These are phyloP conservation scores for Neodiprion fabricii DNA, from an alignment of 1,140 invertebrate genomes.

Conservation along the genomic window DNA sequence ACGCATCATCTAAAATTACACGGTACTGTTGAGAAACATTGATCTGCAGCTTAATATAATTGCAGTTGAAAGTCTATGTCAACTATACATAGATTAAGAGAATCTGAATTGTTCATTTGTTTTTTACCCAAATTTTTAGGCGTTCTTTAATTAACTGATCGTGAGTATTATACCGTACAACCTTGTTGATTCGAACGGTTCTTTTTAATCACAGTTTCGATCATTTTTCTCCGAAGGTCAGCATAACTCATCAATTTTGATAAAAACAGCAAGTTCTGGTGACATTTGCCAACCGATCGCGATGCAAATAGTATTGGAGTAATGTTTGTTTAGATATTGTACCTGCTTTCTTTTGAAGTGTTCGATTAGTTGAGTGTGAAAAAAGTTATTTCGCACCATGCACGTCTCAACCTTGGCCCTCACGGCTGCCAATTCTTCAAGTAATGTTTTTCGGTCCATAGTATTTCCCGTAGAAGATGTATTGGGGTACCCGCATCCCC, in stretches of 20 bases:
- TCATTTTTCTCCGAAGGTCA: too few species aligned
- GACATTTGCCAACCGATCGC: too few species aligned
- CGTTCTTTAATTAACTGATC: background rate
- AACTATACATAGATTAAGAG: background rate
- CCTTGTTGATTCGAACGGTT: too few species aligned
- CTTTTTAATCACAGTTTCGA: too few species aligned
- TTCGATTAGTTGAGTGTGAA: constrained; percentile 28
- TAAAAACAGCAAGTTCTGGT: too few species aligned
- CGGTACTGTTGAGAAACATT: too few species aligned
- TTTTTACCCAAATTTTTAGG: background rate
- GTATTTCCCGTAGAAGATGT: background rate
- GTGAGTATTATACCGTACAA: background rate
- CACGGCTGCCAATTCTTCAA: constrained; percentile 18
- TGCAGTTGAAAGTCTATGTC: too few species aligned
- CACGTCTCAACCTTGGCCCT: constrained; percentile 15
- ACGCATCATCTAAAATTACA: constrained; percentile 27
- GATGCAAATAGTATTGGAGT: too few species aligned
- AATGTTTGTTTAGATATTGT: background rate
- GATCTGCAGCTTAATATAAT: too few species aligned
- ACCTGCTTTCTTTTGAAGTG: constrained; percentile 33
- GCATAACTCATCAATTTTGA: too few species aligned
- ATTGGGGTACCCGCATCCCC: background rate
- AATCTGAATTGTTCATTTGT: constrained; percentile 2
- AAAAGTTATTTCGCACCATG: constrained; percentile 25
- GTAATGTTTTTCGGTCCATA: constrained; percentile 11